These are phyloP conservation scores for Aramus guarauna DNA, from an alignment of 2,113 vertebrate species.

Conservation along the genomic window DNA sequence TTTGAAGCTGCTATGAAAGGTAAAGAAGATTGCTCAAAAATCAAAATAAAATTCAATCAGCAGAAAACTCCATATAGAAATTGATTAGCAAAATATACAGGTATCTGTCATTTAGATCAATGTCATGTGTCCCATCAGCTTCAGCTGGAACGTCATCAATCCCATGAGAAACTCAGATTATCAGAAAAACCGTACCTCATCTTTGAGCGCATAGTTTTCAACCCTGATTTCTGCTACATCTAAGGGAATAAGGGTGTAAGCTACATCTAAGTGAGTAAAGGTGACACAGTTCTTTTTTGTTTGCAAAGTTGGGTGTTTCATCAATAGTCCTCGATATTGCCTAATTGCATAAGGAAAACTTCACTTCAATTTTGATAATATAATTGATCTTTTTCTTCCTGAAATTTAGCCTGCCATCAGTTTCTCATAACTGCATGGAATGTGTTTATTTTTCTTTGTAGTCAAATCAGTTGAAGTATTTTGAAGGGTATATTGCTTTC, in stretches of 20 bases:
- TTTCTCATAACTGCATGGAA: not conserved
- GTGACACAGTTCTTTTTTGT: not conserved
- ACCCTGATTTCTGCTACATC: not conserved
- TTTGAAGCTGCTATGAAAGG: not conserved
- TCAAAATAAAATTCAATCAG: not conserved
- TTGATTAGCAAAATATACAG: not conserved
- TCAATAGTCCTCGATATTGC: not conserved
- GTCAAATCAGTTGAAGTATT: conserved; percentile 25
- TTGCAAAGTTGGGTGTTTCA: not conserved
- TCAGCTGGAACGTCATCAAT: not conserved
- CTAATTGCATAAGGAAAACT: not conserved
- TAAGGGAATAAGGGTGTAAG: not conserved
- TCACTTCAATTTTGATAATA: not conserved
- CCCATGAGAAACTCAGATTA: not conserved
- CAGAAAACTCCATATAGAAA: not conserved
- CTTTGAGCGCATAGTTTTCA: not conserved
- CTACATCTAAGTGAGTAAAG: not conserved
- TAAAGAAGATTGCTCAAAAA: not conserved
- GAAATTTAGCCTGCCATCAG: not conserved
- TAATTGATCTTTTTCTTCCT: not conserved
- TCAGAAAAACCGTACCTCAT: not conserved
- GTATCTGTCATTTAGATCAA: not conserved
- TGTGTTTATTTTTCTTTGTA: not conserved
- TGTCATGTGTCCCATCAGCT: not conserved
- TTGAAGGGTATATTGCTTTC: conserved; percentile 32